A percentile compares a stretch with the other conserved stretches of the same genome.
Evolutionary conservation across 2,113 vertebrate species (phyloP).

Genomic region (Aplodontia rufa): DNA sequence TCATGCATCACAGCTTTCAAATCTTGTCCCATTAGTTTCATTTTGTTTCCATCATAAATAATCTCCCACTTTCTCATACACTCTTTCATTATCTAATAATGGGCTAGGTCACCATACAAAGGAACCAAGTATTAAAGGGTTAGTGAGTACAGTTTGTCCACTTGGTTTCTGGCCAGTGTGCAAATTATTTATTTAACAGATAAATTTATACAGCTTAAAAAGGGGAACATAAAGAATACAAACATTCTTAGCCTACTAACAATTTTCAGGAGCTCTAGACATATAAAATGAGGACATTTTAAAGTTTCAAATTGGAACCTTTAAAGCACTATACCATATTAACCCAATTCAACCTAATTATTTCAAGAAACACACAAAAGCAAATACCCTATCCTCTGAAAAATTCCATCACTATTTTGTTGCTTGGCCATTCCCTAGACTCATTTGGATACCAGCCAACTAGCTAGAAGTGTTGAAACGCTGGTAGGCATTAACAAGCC

Average conservation of each 20-base stretch:
- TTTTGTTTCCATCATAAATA: slow-evolving; percentile 91
- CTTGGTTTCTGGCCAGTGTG: slow-evolving; percentile 81
- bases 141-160: slow-evolving; percentile 87
- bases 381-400: slow-evolving; percentile 65
- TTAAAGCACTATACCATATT: slow-evolving; percentile 38
- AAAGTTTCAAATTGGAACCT: slow-evolving; percentile 57
- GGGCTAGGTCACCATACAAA: slow-evolving; percentile 82
- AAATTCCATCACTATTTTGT: slow-evolving; percentile 70
- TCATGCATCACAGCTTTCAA: slow-evolving; percentile 91
- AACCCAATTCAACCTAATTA: slow-evolving; percentile 69
- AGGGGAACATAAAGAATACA: slow-evolving; percentile 32
- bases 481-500: slow-evolving; percentile 67
- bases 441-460: slow-evolving; percentile 75
- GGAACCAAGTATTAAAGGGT: slow-evolving; percentile 84
- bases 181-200: slow-evolving; percentile 79
- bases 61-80: slow-evolving; percentile 89
- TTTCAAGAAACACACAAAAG: slow-evolving; percentile 75
- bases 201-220: slow-evolving; percentile 76
- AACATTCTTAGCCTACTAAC: slow-evolving; percentile 32
- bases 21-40: slow-evolving; percentile 92
- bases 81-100: slow-evolving; percentile 89
- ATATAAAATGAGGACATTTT: slow-evolving; percentile 43
- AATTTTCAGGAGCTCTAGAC: slow-evolving; percentile 51
- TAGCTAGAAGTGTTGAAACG: slow-evolving; percentile 68
- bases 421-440: slow-evolving; percentile 65